Conservation (phyloP, 2,888 invertebrate species). For the Gryllus longicercus region DNA sequence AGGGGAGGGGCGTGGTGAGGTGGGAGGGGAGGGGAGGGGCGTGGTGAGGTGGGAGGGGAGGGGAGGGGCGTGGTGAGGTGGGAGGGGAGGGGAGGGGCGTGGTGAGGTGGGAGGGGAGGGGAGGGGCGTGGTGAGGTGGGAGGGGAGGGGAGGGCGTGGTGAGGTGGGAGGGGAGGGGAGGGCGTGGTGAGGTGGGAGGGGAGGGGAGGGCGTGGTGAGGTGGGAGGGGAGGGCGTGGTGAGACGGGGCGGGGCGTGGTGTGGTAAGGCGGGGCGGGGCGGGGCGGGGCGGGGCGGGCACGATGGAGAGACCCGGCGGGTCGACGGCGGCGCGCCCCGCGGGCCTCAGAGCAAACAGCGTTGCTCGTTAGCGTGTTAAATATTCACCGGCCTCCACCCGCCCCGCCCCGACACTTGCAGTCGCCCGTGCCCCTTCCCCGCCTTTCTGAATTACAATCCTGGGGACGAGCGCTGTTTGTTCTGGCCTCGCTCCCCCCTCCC, state of each 20-base stretch:
- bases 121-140: too few relatives aligned
- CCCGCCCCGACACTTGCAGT: background rate
- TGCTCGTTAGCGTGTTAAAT: conserved; percentile 17
- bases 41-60: too few relatives aligned
- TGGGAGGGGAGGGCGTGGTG: too few relatives aligned
- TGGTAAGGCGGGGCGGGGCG: background rate
- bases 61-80: too few relatives aligned
- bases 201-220: background rate
- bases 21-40: too few relatives aligned
- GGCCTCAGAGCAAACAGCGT: background rate
- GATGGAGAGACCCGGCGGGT: background rate
- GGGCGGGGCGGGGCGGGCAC: background rate
- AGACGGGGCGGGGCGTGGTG: too few relatives aligned
- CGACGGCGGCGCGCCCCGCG: background rate
- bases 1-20: too few relatives aligned
- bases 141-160: too few relatives aligned
- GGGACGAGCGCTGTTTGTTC: background rate
- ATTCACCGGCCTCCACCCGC: background rate
- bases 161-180: too few relatives aligned
- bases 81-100: too few relatives aligned
- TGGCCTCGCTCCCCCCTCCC: background rate
- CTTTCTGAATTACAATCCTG: too few relatives aligned
- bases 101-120: too few relatives aligned
- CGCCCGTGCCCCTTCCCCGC: background rate
- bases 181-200: background rate